Evolutionary conservation across 2,113 vertebrate genomes (phyloP).

Genomic region (Nycticebus coucang): DNA sequence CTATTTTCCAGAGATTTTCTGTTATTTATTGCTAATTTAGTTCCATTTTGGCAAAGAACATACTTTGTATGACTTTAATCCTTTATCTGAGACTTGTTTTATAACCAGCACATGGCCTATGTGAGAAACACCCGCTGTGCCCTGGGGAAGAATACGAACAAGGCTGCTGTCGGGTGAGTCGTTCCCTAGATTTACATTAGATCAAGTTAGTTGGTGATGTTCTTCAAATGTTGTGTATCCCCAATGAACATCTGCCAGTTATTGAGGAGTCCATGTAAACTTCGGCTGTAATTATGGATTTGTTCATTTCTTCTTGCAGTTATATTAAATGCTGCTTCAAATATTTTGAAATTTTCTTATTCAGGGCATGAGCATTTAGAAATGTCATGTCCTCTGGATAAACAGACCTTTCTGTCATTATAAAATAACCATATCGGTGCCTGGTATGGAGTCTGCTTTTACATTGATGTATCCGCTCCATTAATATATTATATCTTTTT

Average conservation of each 20-base stretch:
- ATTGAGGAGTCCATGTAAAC: neutral
- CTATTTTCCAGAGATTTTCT: neutral
- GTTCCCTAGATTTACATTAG: accelerated
- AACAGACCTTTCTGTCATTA: neutral
- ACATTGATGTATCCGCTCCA: neutral
- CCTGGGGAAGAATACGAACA: accelerated
- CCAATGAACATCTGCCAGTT: accelerated
- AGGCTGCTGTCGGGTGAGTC: accelerated
- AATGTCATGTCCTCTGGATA: neutral
- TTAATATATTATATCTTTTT: neutral
- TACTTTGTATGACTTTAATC: too few relatives aligned
- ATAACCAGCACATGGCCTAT: accelerated
- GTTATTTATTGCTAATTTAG: neutral
- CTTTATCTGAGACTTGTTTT: neutral
- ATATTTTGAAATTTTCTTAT: neutral
- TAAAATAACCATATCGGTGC: neutral
- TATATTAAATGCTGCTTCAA: neutral
- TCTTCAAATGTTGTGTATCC: accelerated
- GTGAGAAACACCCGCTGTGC: accelerated
- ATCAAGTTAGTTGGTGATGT: accelerated
- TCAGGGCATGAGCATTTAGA: neutral
- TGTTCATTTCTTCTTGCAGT: neutral
- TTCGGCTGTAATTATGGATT: too few relatives aligned
- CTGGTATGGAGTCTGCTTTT: neutral
- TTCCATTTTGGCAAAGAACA: neutral